Base-by-base conservation (phyloP, 2,888 invertebrate genomes). In the Tipula lateralis region DNA sequence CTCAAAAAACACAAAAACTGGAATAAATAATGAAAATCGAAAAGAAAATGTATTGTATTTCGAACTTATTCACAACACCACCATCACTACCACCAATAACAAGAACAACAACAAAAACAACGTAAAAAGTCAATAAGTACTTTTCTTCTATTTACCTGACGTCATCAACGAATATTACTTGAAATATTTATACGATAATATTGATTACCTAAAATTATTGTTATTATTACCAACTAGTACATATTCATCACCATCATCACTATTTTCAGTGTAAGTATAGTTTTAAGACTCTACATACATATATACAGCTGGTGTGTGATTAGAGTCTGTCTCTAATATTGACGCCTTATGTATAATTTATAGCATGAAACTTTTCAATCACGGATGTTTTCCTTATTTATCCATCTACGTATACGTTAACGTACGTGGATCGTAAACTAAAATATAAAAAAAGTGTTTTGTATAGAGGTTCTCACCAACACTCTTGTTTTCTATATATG, bases 131-230 rank as follows among this genome's bases (percentile, higher is more conserved):
- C 66, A 66, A 66, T 66, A 66, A 66, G 66, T 24, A 66, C 24
- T 19, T 66, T 66, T 24, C 66, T 19, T 24, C 66, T 66, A 66
- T 66, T 66, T 66, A 66, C 24, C 19, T 66, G 66, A 66, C 66
- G 66, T 66, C 66, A 66, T 19, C 24, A 19, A 66, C 7, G 66
- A 66, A 66, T 66, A 66, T 66, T 66, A 66, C 4, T 24, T 66
- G 66, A 66, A 66, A 66, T 66, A 66, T 66, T 66, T 66, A 66
- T 66, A 66, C 66, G 66, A 66, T 66, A 66, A 66, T 66, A 66
- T 66, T 66, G 66, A 66, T 66, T 66, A 66, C 66, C 66, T 66
- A 66, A 66, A 66, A 66, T 66, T 66, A 66, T 16, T 50, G 16
- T 50, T 50, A 66, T 12, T 66, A 66, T 3, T 9, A 66, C 66